Evolutionary conservation across 2,797 vertebrate genomes (phyloP).

Genomic region (Phaenicophaeus curvirostris): DNA sequence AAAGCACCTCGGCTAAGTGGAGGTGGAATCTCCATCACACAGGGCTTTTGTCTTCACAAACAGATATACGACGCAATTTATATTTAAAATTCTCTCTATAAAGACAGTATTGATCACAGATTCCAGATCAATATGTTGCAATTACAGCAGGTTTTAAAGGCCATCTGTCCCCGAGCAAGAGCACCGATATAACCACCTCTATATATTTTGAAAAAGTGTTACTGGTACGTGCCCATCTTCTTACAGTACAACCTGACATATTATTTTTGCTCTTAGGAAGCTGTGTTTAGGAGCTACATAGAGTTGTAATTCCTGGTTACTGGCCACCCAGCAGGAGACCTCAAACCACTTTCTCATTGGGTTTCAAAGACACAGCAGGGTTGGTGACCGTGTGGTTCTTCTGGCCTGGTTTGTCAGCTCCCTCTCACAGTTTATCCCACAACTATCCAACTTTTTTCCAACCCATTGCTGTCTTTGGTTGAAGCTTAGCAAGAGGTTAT

Average conservation of each 20-base stretch:
- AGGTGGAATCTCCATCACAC: neutral
- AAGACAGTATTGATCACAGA: slow-evolving; percentile 69
- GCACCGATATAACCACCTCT: neutral
- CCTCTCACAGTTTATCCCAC: neutral
- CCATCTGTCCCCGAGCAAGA: slow-evolving; percentile 55
- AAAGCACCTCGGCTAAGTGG: neutral
- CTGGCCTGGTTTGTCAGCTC: neutral
- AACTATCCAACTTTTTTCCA: neutral
- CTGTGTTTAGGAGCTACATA: neutral
- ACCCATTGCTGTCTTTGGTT: neutral
- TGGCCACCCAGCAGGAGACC: neutral
- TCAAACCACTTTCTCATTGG: neutral
- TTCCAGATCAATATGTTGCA: slow-evolving; percentile 61
- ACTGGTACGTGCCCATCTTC: neutral
- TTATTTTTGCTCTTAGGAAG: neutral
- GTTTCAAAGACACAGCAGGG: neutral
- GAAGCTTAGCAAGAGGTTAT: neutral
- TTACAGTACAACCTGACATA: neutral
- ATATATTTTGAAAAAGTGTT: neutral
- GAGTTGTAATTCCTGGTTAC: neutral
- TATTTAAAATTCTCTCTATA: slow-evolving; percentile 70
- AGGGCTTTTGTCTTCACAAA: slow-evolving; percentile 26
- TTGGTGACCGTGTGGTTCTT: neutral
- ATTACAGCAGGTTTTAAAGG: slow-evolving; percentile 60
- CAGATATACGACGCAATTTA: slow-evolving; percentile 70